phyloP scores from a whole-genome alignment of 2,888 invertebrate species.

The Pachymerium ferrugineum region DNA sequence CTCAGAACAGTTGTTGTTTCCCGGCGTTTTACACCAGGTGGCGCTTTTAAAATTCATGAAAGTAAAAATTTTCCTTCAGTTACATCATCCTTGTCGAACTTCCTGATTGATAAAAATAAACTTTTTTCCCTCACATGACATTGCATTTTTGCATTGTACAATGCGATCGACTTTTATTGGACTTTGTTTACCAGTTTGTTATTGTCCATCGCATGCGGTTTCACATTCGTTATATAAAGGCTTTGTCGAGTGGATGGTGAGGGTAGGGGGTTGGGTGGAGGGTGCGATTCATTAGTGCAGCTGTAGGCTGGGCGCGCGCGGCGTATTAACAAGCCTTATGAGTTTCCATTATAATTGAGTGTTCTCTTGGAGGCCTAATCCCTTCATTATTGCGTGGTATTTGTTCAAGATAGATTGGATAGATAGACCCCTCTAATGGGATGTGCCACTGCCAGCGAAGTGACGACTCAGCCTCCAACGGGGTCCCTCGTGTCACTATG shows the following conservation, averaged over 20 bases:
- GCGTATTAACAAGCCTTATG: conserved; percentile 33
- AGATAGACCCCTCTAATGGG: conserved; percentile 33
- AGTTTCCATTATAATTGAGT: conserved; percentile 37
- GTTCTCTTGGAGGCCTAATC: conserved; percentile 36
- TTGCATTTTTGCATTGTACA: too few species aligned
- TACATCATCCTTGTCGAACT: too few species aligned
- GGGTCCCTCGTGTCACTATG: not conserved
- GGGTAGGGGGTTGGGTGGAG: not conserved
- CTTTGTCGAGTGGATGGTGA: not conserved
- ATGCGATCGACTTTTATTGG: too few species aligned
- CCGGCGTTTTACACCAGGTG: too few species aligned
- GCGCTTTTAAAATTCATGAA: too few species aligned
- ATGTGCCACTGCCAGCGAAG: conserved; percentile 30
- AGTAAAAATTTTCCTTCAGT: too few species aligned
- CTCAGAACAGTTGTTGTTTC: too few species aligned
- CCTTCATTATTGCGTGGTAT: conserved; percentile 37
- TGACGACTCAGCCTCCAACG: conserved; percentile 23
- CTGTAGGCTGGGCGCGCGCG: conserved; percentile 16
- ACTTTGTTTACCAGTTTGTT: conserved; percentile 5
- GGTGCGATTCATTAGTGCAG: conserved; percentile 32
- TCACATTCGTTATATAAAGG: not conserved
- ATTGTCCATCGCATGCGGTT: conserved; percentile 3
- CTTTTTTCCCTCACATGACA: too few species aligned
- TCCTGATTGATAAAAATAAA: too few species aligned
- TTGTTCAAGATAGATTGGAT: conserved; percentile 37